Evolutionary conservation across 1,140 invertebrate genomes (phyloP), one percentile per base, ranked within the genome.

Genomic region (Camponotus floridanus): DNA sequence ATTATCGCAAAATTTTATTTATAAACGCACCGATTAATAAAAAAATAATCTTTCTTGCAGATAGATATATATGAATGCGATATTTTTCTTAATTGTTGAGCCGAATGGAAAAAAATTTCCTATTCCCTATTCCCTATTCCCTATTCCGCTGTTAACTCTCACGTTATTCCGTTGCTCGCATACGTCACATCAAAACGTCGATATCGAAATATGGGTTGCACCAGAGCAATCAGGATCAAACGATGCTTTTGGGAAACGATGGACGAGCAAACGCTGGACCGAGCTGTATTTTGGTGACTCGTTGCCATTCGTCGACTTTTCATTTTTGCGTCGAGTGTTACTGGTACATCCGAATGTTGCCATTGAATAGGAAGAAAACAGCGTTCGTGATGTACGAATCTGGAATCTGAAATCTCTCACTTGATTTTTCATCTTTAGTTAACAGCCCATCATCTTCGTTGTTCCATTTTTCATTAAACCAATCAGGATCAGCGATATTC

Each of bases 201-300:
- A 80, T 88, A 88, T 71, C 88, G 73, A 90, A 90, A 90, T 90
- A 90, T 90, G 86, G 89, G 88, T 90, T 88, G 86, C 70, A 81
- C 74, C 57, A 67, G 88, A 87, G 88, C 88, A 89, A 89, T 90
- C 88, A 89, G 88, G 57, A 84, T 84, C 78, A 85, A 89, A 87
- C 85, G 79, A 89, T 76, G 42, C 88, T 90, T 90, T 89, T 80
- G 85, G 55, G 67, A 62, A 62, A 73, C n/a, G 33, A 15, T 57
- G 45, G 70, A 21, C 59, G 84, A 51, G 70, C 84, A 26, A 45
- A 57, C 67, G 57, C 31, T 59, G 57, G 59, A 73, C 81, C 45
- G 78, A 74, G 78, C 45, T 70, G 65, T 57, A 86, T 78, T 80
- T 64, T 84, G 33, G 45, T 74, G 48, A 45, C 21, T 61, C 61